Conservation (phyloP, 2,888 invertebrate species). For the Dermolepida albohirtum region DNA sequence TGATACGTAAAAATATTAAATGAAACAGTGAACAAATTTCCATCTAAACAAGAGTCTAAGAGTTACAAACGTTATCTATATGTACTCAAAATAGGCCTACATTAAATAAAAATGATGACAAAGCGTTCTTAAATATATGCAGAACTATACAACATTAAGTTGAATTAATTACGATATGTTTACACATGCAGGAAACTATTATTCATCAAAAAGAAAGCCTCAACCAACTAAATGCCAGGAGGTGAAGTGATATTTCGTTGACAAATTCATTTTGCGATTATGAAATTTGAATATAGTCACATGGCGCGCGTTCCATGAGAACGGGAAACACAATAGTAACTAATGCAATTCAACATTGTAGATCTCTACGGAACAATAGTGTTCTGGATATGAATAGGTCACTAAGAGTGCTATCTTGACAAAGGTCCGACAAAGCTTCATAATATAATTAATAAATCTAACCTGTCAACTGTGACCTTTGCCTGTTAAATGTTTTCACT, state of each 20-base stretch:
- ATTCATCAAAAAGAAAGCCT: too few relatives aligned
- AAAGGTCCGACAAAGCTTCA: conserved; percentile 33
- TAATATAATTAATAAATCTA: conserved; percentile 37
- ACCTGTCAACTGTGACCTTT: conserved; percentile 33
- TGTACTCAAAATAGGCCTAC: too few relatives aligned
- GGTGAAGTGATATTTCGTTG: not conserved
- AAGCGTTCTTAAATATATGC: too few relatives aligned
- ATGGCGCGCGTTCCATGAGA: conserved; percentile 4
- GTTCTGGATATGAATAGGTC: conserved; percentile 28
- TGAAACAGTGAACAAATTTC: too few relatives aligned
- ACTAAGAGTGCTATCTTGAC: conserved; percentile 24
- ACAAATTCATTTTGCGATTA: conserved; percentile 12
- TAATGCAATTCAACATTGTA: conserved; percentile 32
- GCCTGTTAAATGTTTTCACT: conserved; percentile 29
- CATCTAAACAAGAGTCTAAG: too few relatives aligned
- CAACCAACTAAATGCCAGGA: not conserved
- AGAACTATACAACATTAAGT: too few relatives aligned
- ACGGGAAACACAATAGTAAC: not conserved
- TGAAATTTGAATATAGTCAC: conserved; percentile 20
- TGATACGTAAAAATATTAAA: too few relatives aligned
- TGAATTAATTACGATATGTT: too few relatives aligned
- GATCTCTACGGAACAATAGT: conserved; percentile 25
- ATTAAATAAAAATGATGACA: too few relatives aligned
- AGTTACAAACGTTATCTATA: too few relatives aligned
- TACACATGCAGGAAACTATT: too few relatives aligned